phyloP scores from a whole-genome alignment of 2,888 invertebrate genomes.

The Cynaeus angustus region DNA sequence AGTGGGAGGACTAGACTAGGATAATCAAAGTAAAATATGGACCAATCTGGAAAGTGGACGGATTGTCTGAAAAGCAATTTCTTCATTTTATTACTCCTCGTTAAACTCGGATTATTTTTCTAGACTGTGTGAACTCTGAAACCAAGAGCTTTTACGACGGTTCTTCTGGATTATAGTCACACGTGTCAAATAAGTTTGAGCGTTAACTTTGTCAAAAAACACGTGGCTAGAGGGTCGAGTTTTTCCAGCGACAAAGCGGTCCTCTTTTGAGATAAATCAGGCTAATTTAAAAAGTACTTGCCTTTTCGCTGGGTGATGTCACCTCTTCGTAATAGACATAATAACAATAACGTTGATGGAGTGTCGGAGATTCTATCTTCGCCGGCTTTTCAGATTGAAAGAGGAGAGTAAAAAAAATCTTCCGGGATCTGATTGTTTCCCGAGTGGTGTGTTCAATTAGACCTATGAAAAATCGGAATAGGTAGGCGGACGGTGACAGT shows the following conservation, averaged over 20 bases:
- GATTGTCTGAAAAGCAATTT: constrained; percentile 4
- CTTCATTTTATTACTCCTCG: not conserved
- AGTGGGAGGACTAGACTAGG: constrained; percentile 3
- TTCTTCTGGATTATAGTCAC: too few relatives aligned
- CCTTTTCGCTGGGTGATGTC: constrained; percentile 14
- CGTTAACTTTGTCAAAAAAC: too few relatives aligned
- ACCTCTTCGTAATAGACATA: constrained; percentile 11
- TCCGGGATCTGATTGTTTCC: not conserved
- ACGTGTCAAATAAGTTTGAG: too few relatives aligned
- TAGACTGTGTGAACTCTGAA: not conserved
- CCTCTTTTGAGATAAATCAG: constrained; percentile 5
- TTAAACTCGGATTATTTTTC: not conserved
- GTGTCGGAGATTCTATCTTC: constrained; percentile 24
- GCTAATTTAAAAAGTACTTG: constrained; percentile 12
- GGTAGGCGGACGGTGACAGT: constrained; percentile 34
- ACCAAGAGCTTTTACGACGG: too few relatives aligned
- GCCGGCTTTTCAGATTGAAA: constrained; percentile 17
- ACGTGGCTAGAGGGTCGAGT: too few relatives aligned
- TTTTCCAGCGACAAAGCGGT: not conserved
- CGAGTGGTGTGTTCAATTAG: not conserved
- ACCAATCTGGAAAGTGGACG: constrained; percentile 2
- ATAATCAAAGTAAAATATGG: constrained; percentile 1
- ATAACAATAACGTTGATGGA: constrained; percentile 36
- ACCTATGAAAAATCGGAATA: too few relatives aligned
- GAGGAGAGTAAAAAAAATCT: not conserved